phyloP scores from a whole-genome alignment of 2,888 invertebrate species.

The Pyrocoelia pectoralis region DNA sequence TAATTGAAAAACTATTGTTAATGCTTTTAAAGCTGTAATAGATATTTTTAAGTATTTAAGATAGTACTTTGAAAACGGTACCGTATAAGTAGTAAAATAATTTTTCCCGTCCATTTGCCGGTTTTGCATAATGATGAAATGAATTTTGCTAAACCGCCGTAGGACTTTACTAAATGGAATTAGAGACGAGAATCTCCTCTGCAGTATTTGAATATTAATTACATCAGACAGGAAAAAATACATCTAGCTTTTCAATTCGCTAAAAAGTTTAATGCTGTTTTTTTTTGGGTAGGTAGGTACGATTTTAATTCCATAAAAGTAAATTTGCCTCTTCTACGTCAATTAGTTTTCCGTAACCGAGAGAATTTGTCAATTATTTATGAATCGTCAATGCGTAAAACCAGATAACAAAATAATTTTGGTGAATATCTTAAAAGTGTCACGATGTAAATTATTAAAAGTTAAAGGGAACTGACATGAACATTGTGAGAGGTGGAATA shows the following conservation, averaged over 20 bases:
- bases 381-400: slow-evolving; percentile 16
- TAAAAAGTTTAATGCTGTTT: slow-evolving; percentile 33
- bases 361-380: slow-evolving; percentile 27
- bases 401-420: slow-evolving; percentile 28
- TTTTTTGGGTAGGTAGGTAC: slow-evolving; percentile 14
- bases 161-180: slow-evolving; percentile 39
- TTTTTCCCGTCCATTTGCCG: not conserved
- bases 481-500: slow-evolving; percentile 47
- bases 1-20: too few relatives aligned
- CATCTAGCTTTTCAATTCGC: slow-evolving; percentile 35
- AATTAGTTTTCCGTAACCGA: slow-evolving; percentile 5
- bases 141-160: slow-evolving; percentile 28
- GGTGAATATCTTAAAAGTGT: slow-evolving; percentile 49
- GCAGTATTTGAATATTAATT: slow-evolving; percentile 42
- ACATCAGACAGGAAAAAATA: slow-evolving; percentile 35
- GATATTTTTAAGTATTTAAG: too few relatives aligned
- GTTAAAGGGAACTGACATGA: slow-evolving; percentile 52
- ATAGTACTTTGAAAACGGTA: too few relatives aligned
- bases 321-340: not conserved
- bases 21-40: too few relatives aligned
- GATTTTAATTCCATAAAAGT: slow-evolving; percentile 11
- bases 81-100: too few relatives aligned
- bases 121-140: slow-evolving; percentile 18
- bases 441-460: slow-evolving; percentile 56
- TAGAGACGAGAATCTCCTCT: slow-evolving; percentile 35